Percentiles rank a stretch among this genome's conserved stretches.
Evolutionary conservation across 2,888 invertebrate genomes (phyloP).

Genomic region (Drosophila percnosoma): DNA sequence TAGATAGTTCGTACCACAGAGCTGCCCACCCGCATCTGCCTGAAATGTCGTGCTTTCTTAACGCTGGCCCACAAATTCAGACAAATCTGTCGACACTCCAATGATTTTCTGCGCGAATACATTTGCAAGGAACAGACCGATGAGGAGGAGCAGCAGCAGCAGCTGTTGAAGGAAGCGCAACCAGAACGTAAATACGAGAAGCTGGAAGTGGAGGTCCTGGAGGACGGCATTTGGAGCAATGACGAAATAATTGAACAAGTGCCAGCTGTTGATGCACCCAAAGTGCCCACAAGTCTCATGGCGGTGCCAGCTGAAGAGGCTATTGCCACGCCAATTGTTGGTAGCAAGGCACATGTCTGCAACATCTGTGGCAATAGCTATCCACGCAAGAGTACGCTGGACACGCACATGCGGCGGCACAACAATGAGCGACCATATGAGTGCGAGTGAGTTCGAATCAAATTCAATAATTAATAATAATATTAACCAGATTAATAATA

Average conservation of each 20-base stretch:
- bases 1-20: slow-evolving; percentile 72
- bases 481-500: neutral
- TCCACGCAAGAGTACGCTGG: slow-evolving; percentile 82
- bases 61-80: slow-evolving; percentile 83
- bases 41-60: slow-evolving; percentile 77
- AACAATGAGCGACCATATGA: slow-evolving; percentile 82
- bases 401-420: slow-evolving; percentile 84
- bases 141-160: slow-evolving; percentile 22
- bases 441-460: slow-evolving; percentile 81
- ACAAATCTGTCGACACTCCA: slow-evolving; percentile 82
- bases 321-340: neutral
- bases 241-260: slow-evolving; percentile 58
- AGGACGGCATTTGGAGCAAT: slow-evolving; percentile 55
- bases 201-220: slow-evolving; percentile 61
- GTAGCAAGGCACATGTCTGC: slow-evolving; percentile 76
- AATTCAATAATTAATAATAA: neutral
- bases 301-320: slow-evolving; percentile 6
- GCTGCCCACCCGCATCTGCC: slow-evolving; percentile 82
- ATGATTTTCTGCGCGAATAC: slow-evolving; percentile 80
- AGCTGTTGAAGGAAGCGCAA: neutral
- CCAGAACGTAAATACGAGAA: slow-evolving; percentile 46
- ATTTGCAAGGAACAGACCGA: slow-evolving; percentile 48
- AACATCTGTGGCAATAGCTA: slow-evolving; percentile 84
- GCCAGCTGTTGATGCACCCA: slow-evolving; percentile 4
- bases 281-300: slow-evolving; percentile 14